A percentile compares a stretch with the other conserved stretches of the same genome.
These are phyloP conservation scores for Blennius ocellaris DNA, from an alignment of 2,113 vertebrate species.

Conservation along the genomic window DNA sequence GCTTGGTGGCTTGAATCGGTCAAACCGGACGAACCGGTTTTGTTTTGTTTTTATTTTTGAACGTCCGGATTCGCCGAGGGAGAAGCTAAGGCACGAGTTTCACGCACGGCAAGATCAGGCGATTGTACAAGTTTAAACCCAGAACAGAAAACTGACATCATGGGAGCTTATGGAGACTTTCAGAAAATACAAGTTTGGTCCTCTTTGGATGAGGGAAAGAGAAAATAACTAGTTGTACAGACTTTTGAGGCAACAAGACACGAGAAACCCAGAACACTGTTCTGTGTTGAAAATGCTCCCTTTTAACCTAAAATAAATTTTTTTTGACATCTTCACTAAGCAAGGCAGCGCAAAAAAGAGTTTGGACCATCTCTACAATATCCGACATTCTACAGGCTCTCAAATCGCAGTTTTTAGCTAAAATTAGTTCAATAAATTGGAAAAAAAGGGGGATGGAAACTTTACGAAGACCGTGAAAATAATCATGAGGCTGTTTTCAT, in stretches of 20 bases:
- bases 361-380: constrained; percentile 1
- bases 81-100: constrained; percentile 58
- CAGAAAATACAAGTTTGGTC: constrained; percentile 14
- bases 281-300: constrained; percentile 16
- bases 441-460: not conserved
- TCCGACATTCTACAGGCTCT: not conserved
- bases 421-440: not conserved
- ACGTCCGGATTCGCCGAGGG: not conserved
- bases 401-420: not conserved
- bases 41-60: not conserved
- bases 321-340: constrained; percentile 7
- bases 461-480: too few species aligned
- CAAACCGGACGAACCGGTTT: constrained; percentile 43
- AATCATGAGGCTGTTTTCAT: too few species aligned
- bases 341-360: not conserved
- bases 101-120: not conserved
- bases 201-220: not conserved
- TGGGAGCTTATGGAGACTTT: not conserved
- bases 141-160: not conserved
- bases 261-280: constrained; percentile 1
- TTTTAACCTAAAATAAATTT: constrained; percentile 23
- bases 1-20: constrained; percentile 1
- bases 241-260: not conserved
- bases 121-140: constrained; percentile 15
- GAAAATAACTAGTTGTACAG: not conserved